Base-by-base conservation (phyloP, 2,888 invertebrate species). In the Incurvaria masculella region DNA sequence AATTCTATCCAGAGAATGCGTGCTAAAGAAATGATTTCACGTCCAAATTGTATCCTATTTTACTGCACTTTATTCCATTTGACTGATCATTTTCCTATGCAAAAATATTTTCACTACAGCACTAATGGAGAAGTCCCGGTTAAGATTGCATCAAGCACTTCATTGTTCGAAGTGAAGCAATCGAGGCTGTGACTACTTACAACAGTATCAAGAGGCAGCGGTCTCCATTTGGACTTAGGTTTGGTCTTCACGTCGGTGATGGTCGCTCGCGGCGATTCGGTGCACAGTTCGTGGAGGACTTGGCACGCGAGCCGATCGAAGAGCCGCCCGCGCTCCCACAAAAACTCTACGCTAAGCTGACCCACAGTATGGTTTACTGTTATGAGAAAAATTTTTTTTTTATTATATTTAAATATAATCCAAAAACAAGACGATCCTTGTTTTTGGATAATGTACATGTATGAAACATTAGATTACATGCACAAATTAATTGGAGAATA, bases 181-280 rank as follows among this genome's bases (percentile, higher is more conserved):
- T n/a, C n/a, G n/a, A n/a, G n/a, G n/a, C n/a, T n/a, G n/a, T n/a
- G n/a, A n/a, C n/a, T n/a, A 80, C 87, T 79, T 76, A 91, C 92
- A 55, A 97, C 90, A 23, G 99, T 99, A 64, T 99, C 99, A 57
- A 99, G 72, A 2, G 99, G 95, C 48, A 89, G 66, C 2, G 99
- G 99, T 53, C 99, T 82, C 96, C 96, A 99, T 71, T 97, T 97
- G 52, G 85, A 90, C 70, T 97, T 99, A 0, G 92, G 91, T 69
- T 94, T 95, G 44, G 87, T 89, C 46, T 83, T 85, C 2, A 94
- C 87, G 56, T 82, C 86, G 47, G 83, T 81, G 0, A 96, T 91
- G 3, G 75, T 86, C 0, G 94, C 94, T 4, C 65, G 69, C 0
- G 89, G 87, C 54, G 82, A 84, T 59, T 93, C 88, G 44, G 84